Evolutionary conservation across 2,113 vertebrate genomes (phyloP).

Genomic region (Platycercus adscitus): DNA sequence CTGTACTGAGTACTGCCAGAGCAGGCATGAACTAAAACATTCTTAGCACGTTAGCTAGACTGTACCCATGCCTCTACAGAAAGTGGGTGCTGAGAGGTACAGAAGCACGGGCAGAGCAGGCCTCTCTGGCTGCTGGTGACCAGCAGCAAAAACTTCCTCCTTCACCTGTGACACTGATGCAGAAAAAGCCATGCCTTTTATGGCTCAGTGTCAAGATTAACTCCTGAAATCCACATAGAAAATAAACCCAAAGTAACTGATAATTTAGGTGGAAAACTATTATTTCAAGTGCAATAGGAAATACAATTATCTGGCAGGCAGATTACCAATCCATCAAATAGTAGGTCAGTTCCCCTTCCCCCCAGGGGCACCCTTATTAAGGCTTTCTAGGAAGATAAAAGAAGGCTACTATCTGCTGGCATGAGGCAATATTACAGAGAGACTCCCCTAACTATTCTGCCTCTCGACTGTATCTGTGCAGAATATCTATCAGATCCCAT

Average conservation of each 20-base stretch:
- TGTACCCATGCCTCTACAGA: not conserved
- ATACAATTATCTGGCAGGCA: conserved; percentile 60
- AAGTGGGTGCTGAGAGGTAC: not conserved
- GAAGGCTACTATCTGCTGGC: not conserved
- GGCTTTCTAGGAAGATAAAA: conserved; percentile 52
- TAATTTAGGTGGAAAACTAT: conserved; percentile 52
- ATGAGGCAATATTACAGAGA: not conserved
- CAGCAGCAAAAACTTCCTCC: not conserved
- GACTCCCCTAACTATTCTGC: not conserved
- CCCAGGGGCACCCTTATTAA: not conserved
- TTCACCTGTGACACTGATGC: not conserved
- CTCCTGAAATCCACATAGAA: not conserved
- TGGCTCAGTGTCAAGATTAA: conserved; percentile 21
- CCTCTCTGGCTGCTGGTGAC: not conserved
- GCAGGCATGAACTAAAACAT: not conserved
- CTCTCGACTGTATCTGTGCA: not conserved
- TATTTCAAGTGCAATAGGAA: conserved; percentile 50
- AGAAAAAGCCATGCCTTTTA: not conserved
- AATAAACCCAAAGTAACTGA: conserved; percentile 52
- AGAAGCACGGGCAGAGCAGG: not conserved
- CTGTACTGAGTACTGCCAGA: not conserved
- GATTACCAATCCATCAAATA: conserved; percentile 14
- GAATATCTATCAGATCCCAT: conserved; percentile 12
- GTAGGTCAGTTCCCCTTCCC: not conserved
- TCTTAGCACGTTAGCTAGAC: no score